phyloP scores from a whole-genome alignment of 2,113 vertebrate species.

The Anarhynchus alexandrinus region DNA sequence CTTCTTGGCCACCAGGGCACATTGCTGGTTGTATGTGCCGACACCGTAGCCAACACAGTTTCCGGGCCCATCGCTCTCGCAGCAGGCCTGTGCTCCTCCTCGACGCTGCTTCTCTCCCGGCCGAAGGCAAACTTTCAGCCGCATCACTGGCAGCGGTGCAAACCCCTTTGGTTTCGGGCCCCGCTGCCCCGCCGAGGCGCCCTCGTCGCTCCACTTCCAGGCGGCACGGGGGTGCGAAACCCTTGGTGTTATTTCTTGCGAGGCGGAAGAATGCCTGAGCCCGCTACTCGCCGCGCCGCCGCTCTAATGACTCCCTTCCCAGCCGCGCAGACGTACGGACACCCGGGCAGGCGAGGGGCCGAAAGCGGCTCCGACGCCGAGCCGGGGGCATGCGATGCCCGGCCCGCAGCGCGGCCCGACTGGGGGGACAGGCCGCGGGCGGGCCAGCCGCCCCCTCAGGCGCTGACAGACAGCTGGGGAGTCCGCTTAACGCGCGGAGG shows the following conservation, averaged over 20 bases:
- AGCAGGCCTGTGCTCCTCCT: fast-evolving
- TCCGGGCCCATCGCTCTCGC: neutral
- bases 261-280: fast-evolving
- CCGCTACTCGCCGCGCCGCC: fast-evolving
- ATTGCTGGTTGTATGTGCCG: fast-evolving
- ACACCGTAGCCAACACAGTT: fast-evolving
- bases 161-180: fast-evolving
- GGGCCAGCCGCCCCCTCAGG: fast-evolving
- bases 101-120: fast-evolving
- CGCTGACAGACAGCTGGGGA: neutral
- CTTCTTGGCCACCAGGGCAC: too few relatives aligned
- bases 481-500: neutral
- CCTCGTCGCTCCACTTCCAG: neutral
- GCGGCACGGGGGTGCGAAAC: too few relatives aligned
- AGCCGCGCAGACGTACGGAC: fast-evolving
- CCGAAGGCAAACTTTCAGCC: fast-evolving
- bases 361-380: too few relatives aligned
- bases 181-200: neutral
- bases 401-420: neutral
- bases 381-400: fast-evolving
- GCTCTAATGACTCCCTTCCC: too few relatives aligned
- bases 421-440: fast-evolving
- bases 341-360: fast-evolving
- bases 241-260: too few relatives aligned
- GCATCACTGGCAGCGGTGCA: fast-evolving